A percentile compares a stretch with the other conserved stretches of the same genome.
phyloP scores from a whole-genome alignment of 2,113 vertebrate species.

The Plotosus lineatus region DNA sequence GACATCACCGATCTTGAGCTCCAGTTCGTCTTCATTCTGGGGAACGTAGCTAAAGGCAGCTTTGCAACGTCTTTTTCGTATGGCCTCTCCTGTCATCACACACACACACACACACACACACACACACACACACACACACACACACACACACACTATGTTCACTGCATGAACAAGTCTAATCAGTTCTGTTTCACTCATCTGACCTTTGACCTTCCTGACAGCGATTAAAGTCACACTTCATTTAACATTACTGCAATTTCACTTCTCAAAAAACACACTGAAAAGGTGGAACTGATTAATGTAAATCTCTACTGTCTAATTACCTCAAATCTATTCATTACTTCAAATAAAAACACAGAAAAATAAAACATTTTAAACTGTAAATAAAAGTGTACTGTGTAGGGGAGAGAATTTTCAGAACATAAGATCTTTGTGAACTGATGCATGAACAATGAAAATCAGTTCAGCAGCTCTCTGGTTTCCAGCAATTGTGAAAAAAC shows the following conservation, averaged over 20 bases:
- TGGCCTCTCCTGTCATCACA: constrained; percentile 77
- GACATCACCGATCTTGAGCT: constrained; percentile 94
- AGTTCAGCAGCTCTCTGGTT: too few relatives aligned
- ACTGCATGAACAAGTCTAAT: neutral
- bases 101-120: constrained; percentile 46
- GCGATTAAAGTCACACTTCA: neutral
- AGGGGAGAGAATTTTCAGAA: neutral
- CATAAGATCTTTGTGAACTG: neutral
- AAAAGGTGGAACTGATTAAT: neutral
- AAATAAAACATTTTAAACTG: too few relatives aligned
- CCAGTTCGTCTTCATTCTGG: constrained; percentile 96
- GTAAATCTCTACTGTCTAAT: neutral
- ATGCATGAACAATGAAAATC: neutral
- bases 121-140: constrained; percentile 58
- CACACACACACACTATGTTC: neutral
- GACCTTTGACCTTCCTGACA: neutral
- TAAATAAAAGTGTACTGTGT: neutral
- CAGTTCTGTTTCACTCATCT: neutral
- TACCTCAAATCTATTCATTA: neutral
- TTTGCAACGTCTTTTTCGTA: constrained; percentile 89
- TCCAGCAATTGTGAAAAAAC: too few relatives aligned
- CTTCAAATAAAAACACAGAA: neutral
- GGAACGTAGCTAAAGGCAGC: constrained; percentile 95
- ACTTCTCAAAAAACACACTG: neutral
- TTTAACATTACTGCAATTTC: neutral